Conservation (phyloP, 2,113 vertebrate genomes). For the Pluvianellus socialis region DNA sequence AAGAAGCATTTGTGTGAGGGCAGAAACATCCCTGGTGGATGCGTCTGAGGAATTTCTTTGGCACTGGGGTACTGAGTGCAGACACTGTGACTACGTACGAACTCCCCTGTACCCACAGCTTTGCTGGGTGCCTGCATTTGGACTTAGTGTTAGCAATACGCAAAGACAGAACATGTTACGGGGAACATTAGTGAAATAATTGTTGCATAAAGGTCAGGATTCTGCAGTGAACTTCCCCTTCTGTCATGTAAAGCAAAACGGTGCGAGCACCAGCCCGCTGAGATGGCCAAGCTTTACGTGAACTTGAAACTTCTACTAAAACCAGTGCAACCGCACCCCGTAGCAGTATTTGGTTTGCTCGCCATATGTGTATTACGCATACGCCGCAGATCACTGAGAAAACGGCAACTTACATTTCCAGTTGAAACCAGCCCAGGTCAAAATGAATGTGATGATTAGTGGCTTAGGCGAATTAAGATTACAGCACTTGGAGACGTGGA, state of each 20-base stretch:
- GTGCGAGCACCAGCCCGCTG: background rate
- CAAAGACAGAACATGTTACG: background rate
- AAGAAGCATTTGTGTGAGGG: background rate
- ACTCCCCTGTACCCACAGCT: background rate
- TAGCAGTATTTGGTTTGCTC: background rate
- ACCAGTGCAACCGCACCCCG: background rate
- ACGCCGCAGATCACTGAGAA: background rate
- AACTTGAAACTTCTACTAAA: background rate
- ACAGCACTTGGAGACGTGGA: background rate
- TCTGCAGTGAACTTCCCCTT: background rate
- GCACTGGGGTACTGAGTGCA: background rate
- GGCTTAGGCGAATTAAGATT: constrained; percentile 13
- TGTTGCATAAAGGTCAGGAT: background rate
- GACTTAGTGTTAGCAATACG: background rate
- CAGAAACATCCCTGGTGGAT: background rate
- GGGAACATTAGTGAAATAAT: background rate
- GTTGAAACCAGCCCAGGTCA: background rate
- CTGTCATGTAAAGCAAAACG: background rate
- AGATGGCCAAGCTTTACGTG: background rate
- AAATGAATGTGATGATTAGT: background rate
- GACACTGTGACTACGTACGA: background rate
- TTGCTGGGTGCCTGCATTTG: fast-evolving
- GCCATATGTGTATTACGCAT: fast-evolving
- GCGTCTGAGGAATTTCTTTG: background rate
- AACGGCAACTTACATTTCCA: background rate